Evolutionary conservation across 2,797 vertebrate genomes (phyloP).

Genomic region (Eurystomus glaucurus): DNA sequence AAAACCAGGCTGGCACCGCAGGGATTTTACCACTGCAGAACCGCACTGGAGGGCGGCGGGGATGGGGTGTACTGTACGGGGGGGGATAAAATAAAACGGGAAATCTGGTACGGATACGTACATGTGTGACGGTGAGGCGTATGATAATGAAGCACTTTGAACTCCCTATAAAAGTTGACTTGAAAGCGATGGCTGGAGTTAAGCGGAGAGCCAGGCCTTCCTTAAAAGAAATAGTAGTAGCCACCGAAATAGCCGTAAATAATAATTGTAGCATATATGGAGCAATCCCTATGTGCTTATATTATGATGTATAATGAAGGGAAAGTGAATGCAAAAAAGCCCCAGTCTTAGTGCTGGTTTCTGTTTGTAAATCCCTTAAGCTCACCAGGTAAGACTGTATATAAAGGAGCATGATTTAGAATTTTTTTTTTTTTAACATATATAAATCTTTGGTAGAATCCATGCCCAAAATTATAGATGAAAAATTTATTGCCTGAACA

Average conservation of each 20-base stretch:
- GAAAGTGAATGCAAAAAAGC: slow-evolving; percentile 11
- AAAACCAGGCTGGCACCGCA: slow-evolving; percentile 25
- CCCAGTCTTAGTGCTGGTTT: slow-evolving; percentile 20
- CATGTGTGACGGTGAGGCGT: neutral
- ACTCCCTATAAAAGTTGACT: slow-evolving; percentile 55
- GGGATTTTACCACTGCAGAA: slow-evolving; percentile 66
- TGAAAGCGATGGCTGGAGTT: slow-evolving; percentile 29
- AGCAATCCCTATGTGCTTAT: slow-evolving; percentile 9
- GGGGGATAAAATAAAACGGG: slow-evolving; percentile 40
- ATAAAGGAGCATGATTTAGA: slow-evolving; percentile 45
- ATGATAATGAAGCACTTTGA: slow-evolving; percentile 58
- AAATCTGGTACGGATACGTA: neutral
- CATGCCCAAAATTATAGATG: slow-evolving; percentile 73
- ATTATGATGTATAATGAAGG: slow-evolving; percentile 32
- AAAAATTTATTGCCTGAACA: slow-evolving; percentile 74
- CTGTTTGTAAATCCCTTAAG: slow-evolving; percentile 52
- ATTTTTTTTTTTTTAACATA: neutral
- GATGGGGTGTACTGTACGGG: neutral
- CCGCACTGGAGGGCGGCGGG: neutral
- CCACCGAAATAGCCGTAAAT: slow-evolving; percentile 13
- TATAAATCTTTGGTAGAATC: slow-evolving; percentile 73
- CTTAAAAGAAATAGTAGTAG: slow-evolving; percentile 48
- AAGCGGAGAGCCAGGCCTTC: slow-evolving; percentile 25
- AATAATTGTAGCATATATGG: neutral
- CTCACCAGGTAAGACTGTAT: slow-evolving; percentile 13